Evolutionary conservation across 2,888 invertebrate genomes (phyloP), one percentile per base, ranked within the genome.

Genomic region (Pogonocherus hispidulus): DNA sequence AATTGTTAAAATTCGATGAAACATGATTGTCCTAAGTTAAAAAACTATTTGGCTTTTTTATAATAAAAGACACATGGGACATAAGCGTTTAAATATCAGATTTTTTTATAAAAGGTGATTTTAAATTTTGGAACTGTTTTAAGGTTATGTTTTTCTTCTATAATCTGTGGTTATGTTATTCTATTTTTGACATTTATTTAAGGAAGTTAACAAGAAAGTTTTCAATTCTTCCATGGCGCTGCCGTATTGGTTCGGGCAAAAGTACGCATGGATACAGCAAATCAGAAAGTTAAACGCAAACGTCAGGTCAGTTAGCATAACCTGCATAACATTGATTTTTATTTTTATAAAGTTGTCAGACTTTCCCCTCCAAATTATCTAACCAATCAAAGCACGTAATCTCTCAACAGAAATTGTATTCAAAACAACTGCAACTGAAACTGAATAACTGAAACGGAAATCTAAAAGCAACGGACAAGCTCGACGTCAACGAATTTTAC

Each of bases 1-100:
- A 16, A 89, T 83, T 11, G 75, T 79, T 63, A 89, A 85, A 52
- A 83, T 81, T 80, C 86, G 83, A 69, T 86, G 84, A 69, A 86
- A 84, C 89, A 89, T 88, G 18, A 6, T 55, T 6, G 4, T n/a
- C 73, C 66, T 71, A 69, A 27, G 11, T n/a, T 2, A 5, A 14
- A 41, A 41, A 5, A 41, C 11, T 8, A 5, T n/a, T n/a, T n/a
- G n/a, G n/a, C 27, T 27, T 27, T 27, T 8, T 5, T 8, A 27
- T 27, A 27, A 5, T 27, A 27, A 27, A 27, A 27, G n/a, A n/a
- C n/a, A n/a, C n/a, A n/a, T n/a, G n/a, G n/a, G n/a, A n/a, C n/a
- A n/a, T n/a, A n/a, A n/a, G n/a, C 32, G 8, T 32, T 32, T 32
- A n/a, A n/a, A 32, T 32, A 11, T 32, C 32, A 32, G 11, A 32